Percentiles rank a stretch among this genome's conserved stretches.
phyloP scores from a whole-genome alignment of 2,113 vertebrate genomes.

The Ascaphus truei region DNA sequence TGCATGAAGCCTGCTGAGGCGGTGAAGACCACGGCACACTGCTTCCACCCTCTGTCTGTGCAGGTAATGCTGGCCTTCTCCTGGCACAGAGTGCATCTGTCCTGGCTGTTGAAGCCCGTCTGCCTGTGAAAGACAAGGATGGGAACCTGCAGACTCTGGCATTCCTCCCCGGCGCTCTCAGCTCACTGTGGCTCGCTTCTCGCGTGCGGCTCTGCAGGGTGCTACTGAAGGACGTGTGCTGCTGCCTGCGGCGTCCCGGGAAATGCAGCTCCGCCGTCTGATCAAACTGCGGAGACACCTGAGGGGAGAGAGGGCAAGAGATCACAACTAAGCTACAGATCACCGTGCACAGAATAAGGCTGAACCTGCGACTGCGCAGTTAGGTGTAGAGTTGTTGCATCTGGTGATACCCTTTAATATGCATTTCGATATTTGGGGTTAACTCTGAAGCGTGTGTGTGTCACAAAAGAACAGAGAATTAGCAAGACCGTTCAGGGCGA shows the following conservation, averaged over 20 bases:
- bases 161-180: conserved; percentile 46
- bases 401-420: too few species aligned
- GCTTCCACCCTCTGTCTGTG: not conserved
- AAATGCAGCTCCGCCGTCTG: conserved; percentile 11
- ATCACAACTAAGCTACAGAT: too few species aligned
- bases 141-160: conserved; percentile 61
- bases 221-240: conserved; percentile 19
- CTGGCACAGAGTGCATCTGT: not conserved
- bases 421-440: too few species aligned
- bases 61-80: not conserved
- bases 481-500: too few species aligned
- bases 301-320: conserved; percentile 2
- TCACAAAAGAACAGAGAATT: too few species aligned
- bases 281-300: conserved; percentile 84
- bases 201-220: not conserved
- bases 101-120: too few species aligned
- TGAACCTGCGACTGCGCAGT: too few species aligned
- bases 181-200: conserved; percentile 10
- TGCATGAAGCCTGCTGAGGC: not conserved
- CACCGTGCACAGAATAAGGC: too few species aligned
- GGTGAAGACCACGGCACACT: not conserved
- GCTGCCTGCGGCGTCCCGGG: conserved; percentile 37
- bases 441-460: too few species aligned
- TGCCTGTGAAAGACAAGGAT: not conserved
- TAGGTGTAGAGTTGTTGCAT: too few species aligned